These are phyloP conservation scores for Pterois miles DNA, from an alignment of 2,797 vertebrate genomes.

Conservation along the genomic window DNA sequence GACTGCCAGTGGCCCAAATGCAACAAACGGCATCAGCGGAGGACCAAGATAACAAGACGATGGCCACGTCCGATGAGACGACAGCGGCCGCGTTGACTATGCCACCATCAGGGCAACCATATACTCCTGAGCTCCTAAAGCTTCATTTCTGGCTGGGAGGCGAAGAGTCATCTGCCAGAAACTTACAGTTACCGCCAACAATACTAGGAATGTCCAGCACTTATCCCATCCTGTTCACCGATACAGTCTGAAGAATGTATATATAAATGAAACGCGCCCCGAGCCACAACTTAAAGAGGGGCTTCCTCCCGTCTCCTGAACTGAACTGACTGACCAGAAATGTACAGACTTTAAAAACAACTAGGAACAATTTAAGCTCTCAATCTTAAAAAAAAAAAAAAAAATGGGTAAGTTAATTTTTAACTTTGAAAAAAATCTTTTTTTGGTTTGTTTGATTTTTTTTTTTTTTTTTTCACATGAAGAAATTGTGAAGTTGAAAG, in stretches of 20 bases:
- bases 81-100: constrained; percentile 16
- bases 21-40: constrained; percentile 70
- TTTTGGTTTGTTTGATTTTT: constrained; percentile 43
- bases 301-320: constrained; percentile 84
- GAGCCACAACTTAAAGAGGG: constrained; percentile 79
- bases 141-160: constrained; percentile 39
- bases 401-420: constrained; percentile 85
- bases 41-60: constrained; percentile 72
- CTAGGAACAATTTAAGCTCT: constrained; percentile 74
- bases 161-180: constrained; percentile 65
- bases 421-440: constrained; percentile 76
- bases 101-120: constrained; percentile 50
- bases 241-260: constrained; percentile 99
- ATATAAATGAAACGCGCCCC: constrained; percentile 87
- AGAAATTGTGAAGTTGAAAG: constrained; percentile 65
- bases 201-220: constrained; percentile 99
- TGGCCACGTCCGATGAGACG: constrained; percentile 64
- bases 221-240: constrained; percentile 98
- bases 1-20: constrained; percentile 76
- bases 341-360: constrained; percentile 93
- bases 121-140: constrained; percentile 52
- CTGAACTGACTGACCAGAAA: constrained; percentile 90
- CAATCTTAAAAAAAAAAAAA: constrained; percentile 51
- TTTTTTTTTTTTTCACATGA: constrained; percentile 53
- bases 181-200: constrained; percentile 84